These are phyloP conservation scores for Leiothrix lutea DNA, from an alignment of 2,113 vertebrate species.

Conservation along the genomic window DNA sequence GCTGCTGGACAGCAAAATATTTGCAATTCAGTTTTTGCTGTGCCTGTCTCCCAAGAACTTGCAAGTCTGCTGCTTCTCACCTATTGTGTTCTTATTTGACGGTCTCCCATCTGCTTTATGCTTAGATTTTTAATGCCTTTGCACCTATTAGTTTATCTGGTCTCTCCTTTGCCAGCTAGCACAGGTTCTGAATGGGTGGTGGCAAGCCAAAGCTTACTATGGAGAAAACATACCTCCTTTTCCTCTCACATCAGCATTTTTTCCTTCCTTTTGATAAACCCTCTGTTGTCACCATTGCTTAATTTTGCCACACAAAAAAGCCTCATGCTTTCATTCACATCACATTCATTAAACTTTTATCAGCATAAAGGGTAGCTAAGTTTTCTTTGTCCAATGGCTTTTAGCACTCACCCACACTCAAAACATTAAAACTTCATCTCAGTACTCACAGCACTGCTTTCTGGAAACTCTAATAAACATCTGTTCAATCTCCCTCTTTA, in stretches of 20 bases:
- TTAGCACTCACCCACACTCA: not conserved
- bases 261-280: not conserved
- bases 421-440: not conserved
- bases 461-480: not conserved
- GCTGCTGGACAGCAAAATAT: not conserved
- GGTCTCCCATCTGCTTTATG: not conserved
- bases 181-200: not conserved
- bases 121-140: not conserved
- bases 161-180: not conserved
- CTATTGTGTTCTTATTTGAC: not conserved
- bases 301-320: not conserved
- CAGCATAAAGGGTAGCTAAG: not conserved
- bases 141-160: not conserved
- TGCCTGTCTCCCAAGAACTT: not conserved
- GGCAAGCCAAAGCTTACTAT: not conserved
- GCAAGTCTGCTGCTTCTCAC: not conserved
- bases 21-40: not conserved
- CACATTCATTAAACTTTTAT: not conserved
- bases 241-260: not conserved
- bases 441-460: not conserved
- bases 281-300: not conserved
- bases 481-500: not conserved
- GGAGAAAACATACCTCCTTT: not conserved
- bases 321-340: fast-evolving
- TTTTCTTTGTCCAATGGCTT: not conserved